A percentile compares a stretch with the other conserved stretches of the same genome.
Evolutionary conservation across 2,888 invertebrate genomes (phyloP).

Genomic region (Listrodromus nycthemerus): DNA sequence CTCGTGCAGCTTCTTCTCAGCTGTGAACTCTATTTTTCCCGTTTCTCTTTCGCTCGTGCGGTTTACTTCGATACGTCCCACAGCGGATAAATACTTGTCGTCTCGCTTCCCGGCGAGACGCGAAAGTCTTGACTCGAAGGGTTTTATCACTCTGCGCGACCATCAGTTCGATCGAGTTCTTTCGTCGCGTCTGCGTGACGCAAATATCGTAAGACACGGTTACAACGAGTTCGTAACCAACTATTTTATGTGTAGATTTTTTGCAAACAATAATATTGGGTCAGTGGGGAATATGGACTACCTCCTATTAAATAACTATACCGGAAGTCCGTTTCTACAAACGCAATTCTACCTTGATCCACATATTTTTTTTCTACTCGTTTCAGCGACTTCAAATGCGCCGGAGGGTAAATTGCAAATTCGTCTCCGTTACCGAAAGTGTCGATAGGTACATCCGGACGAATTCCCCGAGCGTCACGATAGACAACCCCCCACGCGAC

Average conservation of each 20-base stretch:
- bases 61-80: constrained; percentile 42
- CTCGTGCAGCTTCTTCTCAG: constrained; percentile 21
- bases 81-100: constrained; percentile 46
- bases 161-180: constrained; percentile 4
- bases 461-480: background rate
- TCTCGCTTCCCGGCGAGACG: constrained; percentile 1
- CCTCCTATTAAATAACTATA: background rate
- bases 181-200: background rate
- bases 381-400: background rate
- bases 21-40: background rate
- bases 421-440: background rate
- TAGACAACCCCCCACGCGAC: background rate
- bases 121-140: constrained; percentile 15
- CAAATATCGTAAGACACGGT: background rate
- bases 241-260: background rate
- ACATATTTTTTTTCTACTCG: background rate
- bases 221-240: background rate
- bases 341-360: background rate
- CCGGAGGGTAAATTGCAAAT: background rate
- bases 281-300: background rate
- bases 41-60: constrained; percentile 4
- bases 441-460: background rate
- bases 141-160: constrained; percentile 8
- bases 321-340: background rate
- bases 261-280: background rate